phyloP scores from a whole-genome alignment of 2,113 vertebrate genomes.

The Micromys minutus region DNA sequence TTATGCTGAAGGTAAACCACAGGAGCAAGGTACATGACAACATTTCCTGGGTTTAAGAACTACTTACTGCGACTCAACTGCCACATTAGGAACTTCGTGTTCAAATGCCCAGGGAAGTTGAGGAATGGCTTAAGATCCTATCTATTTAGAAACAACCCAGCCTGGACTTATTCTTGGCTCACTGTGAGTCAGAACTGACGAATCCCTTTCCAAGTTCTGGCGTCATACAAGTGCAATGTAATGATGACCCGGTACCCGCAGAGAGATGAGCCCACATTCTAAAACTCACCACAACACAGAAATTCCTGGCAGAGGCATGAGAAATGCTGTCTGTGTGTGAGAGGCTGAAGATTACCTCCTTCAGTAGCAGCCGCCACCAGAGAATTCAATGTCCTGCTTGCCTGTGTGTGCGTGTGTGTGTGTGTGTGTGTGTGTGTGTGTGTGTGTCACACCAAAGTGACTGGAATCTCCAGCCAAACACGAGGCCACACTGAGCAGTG shows the following conservation, averaged over 20 bases:
- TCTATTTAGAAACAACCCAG: neutral
- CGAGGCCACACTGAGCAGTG: neutral
- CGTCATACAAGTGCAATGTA: neutral
- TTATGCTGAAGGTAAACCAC: neutral
- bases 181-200: neutral
- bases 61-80: neutral
- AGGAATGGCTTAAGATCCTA: neutral
- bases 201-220: neutral
- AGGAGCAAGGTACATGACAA: fast-evolving
- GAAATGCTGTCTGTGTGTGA: neutral
- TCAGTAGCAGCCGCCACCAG: neutral
- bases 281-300: neutral
- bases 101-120: neutral
- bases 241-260: neutral
- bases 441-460: neutral
- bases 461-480: neutral
- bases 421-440: neutral
- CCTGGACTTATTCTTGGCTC: neutral
- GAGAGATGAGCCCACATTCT: neutral
- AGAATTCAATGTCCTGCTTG: fast-evolving
- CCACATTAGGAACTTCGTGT: neutral
- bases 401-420: neutral
- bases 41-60: neutral
- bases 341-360: neutral
- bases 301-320: neutral